Percentiles rank a stretch among this genome's conserved stretches.
phyloP scores from a whole-genome alignment of 2,888 invertebrate genomes.

The Bugulina stolonifera region DNA sequence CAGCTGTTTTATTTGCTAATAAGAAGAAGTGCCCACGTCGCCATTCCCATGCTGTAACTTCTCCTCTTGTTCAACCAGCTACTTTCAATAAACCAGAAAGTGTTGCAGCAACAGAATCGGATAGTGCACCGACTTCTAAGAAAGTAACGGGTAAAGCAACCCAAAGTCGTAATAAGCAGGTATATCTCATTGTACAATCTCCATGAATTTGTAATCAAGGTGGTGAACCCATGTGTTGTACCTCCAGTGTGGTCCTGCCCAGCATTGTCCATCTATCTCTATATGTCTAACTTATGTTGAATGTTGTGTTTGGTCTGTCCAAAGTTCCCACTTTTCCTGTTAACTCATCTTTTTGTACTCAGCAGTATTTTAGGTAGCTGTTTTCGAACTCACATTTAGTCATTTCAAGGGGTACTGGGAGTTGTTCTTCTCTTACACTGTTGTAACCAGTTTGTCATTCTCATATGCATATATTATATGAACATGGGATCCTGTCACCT shows the following conservation, averaged over 20 bases:
- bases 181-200: neutral
- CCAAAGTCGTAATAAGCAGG: conserved; percentile 12
- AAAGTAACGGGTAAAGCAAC: neutral
- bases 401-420: too few relatives aligned
- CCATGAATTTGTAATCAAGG: neutral
- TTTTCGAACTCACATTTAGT: too few relatives aligned
- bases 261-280: neutral
- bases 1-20: conserved; percentile 71
- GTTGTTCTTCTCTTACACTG: too few relatives aligned
- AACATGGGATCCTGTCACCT: too few relatives aligned
- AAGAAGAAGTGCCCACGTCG: conserved; percentile 54
- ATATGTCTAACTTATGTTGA: neutral
- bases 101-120: neutral
- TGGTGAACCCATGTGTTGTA: neutral
- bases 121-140: neutral
- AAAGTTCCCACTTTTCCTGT: neutral
- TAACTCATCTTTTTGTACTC: too few relatives aligned
- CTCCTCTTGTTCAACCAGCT: conserved; percentile 26
- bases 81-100: conserved; percentile 10
- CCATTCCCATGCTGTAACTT: conserved; percentile 31
- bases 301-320: neutral
- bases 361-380: too few relatives aligned
- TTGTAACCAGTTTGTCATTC: too few relatives aligned
- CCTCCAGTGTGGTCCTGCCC: neutral
- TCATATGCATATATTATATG: too few relatives aligned